These are phyloP conservation scores for Manis crassicaudata DNA, from an alignment of 2,797 vertebrate species.

Conservation along the genomic window DNA sequence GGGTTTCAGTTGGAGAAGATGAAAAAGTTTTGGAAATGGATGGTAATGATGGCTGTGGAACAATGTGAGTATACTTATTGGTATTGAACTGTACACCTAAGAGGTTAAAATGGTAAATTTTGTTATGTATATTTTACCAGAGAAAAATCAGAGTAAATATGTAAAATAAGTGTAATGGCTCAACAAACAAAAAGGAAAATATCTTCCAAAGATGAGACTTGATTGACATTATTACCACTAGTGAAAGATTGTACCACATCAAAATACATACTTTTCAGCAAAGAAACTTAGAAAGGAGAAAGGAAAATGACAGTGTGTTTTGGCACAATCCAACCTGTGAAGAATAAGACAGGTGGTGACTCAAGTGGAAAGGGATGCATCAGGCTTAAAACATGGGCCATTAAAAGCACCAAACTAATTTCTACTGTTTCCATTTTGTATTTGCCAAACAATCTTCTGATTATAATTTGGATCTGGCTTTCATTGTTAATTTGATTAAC, in stretches of 20 bases:
- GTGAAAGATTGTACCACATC: background rate
- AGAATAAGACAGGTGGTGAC: background rate
- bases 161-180: conserved; percentile 9
- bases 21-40: background rate
- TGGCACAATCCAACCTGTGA: background rate
- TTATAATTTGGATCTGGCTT: conserved; percentile 1
- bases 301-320: background rate
- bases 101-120: conserved; percentile 14
- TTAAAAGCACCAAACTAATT: background rate
- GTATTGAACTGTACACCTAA: background rate
- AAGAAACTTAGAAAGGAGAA: conserved; percentile 16
- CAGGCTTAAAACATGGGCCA: background rate
- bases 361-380: background rate
- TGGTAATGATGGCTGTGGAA: background rate
- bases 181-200: conserved; percentile 25
- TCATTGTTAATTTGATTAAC: conserved; percentile 31
- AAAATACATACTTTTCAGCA: background rate
- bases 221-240: background rate
- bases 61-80: background rate
- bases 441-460: background rate
- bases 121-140: background rate
- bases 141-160: background rate
- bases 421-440: background rate
- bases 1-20: background rate
- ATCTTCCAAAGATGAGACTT: background rate